phyloP scores from a whole-genome alignment of 1,140 invertebrate species.

The Delia radicum region DNA sequence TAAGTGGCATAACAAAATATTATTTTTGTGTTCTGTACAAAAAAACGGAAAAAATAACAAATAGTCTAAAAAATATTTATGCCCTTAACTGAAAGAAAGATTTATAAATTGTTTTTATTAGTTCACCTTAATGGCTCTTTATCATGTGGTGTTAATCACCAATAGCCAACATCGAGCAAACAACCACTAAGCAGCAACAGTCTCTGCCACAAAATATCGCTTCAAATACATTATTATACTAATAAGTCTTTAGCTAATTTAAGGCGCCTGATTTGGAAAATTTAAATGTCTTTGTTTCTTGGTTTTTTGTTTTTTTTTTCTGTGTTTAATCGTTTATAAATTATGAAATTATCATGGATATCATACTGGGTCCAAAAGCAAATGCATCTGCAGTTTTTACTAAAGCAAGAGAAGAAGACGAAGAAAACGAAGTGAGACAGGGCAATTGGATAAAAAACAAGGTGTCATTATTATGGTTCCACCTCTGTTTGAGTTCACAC shows the following conservation, averaged over 20 bases:
- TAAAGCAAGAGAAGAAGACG: no score
- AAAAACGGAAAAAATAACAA: background rate
- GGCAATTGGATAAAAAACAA: background rate
- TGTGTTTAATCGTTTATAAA: background rate
- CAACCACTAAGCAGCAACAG: background rate
- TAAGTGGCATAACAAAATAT: constrained; percentile 16
- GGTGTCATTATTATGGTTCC: background rate
- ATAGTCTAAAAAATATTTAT: constrained; percentile 1
- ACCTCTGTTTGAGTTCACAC: constrained; percentile 10
- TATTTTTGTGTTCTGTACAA: constrained; percentile 2
- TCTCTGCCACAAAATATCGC: background rate
- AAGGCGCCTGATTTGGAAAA: background rate
- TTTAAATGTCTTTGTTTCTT: background rate
- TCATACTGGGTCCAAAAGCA: background rate
- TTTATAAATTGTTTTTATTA: constrained; percentile 20
- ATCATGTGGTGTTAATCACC: constrained; percentile 11
- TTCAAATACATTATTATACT: background rate
- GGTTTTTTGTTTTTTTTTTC: no score
- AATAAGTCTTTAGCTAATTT: background rate
- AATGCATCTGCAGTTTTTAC: constrained; percentile 9
- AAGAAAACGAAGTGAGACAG: background rate
- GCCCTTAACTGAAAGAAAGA: constrained; percentile 19
- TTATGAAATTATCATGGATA: constrained; percentile 13
- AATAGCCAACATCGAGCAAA: background rate
- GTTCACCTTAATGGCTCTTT: constrained; percentile 10